Percentiles rank a stretch among this genome's conserved stretches.
Conservation (phyloP, 2,797 vertebrate species). For the Jordanella pulchra region DNA sequence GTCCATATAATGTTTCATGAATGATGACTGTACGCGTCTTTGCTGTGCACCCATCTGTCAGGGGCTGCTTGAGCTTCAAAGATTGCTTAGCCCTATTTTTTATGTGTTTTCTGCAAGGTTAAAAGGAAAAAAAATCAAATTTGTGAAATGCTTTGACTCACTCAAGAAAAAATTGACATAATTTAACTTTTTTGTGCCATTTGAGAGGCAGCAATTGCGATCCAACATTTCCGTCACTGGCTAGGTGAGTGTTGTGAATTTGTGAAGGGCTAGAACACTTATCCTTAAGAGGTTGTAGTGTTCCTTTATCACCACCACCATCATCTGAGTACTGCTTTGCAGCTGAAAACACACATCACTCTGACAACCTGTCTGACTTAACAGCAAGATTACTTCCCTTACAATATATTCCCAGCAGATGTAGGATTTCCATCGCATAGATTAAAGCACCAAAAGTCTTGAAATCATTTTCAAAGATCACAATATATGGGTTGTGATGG, state of each 20-base stretch:
- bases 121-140: neutral
- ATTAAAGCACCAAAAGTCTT: constrained; percentile 15
- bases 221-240: neutral
- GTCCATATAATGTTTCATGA: constrained; percentile 13
- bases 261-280: constrained; percentile 77
- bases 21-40: constrained; percentile 9
- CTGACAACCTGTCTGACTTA: constrained; percentile 11
- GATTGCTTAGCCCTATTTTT: constrained; percentile 6
- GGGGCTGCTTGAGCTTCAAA: neutral
- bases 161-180: neutral
- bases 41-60: neutral
- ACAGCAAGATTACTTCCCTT: constrained; percentile 13
- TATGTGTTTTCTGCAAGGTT: neutral
- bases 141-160: neutral
- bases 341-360: constrained; percentile 20
- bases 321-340: constrained; percentile 10
- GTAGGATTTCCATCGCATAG: neutral
- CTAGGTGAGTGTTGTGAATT: constrained; percentile 44
- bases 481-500: neutral
- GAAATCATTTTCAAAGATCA: constrained; percentile 5
- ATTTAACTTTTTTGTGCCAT: neutral
- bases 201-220: constrained; percentile 10
- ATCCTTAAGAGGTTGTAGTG: constrained; percentile 46
- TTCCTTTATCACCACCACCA: constrained; percentile 49
- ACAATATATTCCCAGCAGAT: constrained; percentile 7